Conservation (phyloP, 2,113 vertebrate species). For the Felis catus region DNA sequence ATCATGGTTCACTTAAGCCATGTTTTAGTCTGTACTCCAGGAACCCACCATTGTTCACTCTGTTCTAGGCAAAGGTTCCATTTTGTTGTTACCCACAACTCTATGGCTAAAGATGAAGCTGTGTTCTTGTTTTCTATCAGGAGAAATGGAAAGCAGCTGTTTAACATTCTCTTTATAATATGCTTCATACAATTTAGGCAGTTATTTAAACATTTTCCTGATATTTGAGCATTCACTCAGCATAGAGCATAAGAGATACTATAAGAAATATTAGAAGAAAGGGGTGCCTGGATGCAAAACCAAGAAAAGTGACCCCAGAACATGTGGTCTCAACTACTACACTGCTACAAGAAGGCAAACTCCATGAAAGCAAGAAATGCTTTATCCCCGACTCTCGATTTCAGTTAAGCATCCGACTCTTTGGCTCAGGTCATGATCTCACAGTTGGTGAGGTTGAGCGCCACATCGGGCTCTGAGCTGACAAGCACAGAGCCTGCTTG, state of each 20-base stretch:
- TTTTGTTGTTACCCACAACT: conserved; percentile 26
- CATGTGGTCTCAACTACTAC: background rate
- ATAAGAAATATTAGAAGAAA: background rate
- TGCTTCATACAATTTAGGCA: background rate
- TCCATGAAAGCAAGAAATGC: background rate
- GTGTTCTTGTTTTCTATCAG: conserved; percentile 6
- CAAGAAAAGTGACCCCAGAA: background rate
- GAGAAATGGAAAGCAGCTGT: conserved; percentile 65
- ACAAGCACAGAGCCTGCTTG: no score
- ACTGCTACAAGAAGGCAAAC: background rate
- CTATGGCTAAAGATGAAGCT: conserved; percentile 1
- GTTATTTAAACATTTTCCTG: conserved; percentile 52
- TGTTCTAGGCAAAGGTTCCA: conserved; percentile 10
- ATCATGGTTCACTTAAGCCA: background rate
- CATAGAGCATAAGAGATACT: background rate
- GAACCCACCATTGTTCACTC: background rate
- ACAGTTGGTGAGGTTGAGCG: no score
- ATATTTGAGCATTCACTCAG: conserved; percentile 49
- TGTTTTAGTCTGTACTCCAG: background rate
- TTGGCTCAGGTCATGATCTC: no score
- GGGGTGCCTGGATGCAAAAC: background rate
- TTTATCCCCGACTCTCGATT: background rate
- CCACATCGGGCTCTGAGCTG: no score
- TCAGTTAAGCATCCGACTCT: no score
- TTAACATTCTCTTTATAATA: conserved; percentile 34